Percentiles rank a stretch among this genome's conserved stretches.
Evolutionary conservation across 30 jellyfish, hydroid and myxozoan genomes (phyloP).

Genomic region (Aurelia sp.): DNA sequence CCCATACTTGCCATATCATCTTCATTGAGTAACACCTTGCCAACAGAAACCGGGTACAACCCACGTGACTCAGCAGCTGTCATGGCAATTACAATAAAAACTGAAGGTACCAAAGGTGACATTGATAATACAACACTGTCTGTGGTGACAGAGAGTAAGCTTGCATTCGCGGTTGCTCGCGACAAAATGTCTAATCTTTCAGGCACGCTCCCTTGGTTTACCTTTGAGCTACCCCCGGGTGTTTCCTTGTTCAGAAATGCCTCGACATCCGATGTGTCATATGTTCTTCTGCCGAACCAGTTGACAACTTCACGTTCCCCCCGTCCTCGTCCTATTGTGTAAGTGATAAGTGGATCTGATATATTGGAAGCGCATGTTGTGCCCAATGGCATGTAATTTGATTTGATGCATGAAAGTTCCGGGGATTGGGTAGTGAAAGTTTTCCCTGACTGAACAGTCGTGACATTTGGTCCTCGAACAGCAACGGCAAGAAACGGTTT

Average conservation of each 20-base stretch:
- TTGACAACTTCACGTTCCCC: slow-evolving; percentile 75
- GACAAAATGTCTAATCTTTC: slow-evolving; percentile 39
- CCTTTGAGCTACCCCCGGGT: neutral
- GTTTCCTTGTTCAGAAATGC: neutral
- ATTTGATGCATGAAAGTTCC: slow-evolving; percentile 37
- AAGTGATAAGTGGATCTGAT: slow-evolving; percentile 57
- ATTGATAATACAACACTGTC: slow-evolving; percentile 42
- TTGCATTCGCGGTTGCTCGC: slow-evolving; percentile 31
- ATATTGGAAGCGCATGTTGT: slow-evolving; percentile 4
- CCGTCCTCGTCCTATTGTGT: slow-evolving; percentile 72
- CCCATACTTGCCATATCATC: slow-evolving; percentile 51
- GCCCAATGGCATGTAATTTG: slow-evolving; percentile 20
- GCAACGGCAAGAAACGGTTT: slow-evolving; percentile 58
- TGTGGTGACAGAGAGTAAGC: slow-evolving; percentile 25
- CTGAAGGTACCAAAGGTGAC: slow-evolving; percentile 63
- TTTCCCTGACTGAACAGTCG: slow-evolving; percentile 51
- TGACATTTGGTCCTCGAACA: slow-evolving; percentile 61
- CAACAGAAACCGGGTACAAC: slow-evolving; percentile 49
- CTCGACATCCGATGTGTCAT: slow-evolving; percentile 37
- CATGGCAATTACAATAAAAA: slow-evolving; percentile 39
- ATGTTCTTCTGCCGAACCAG: slow-evolving; percentile 68
- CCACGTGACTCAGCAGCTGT: slow-evolving; percentile 65
- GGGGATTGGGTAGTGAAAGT: slow-evolving; percentile 36
- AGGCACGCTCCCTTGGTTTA: slow-evolving; percentile 24
- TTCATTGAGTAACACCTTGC: slow-evolving; percentile 35